These are phyloP conservation scores for Rana temporaria DNA, from an alignment of 2,113 vertebrate genomes.

Conservation along the genomic window DNA sequence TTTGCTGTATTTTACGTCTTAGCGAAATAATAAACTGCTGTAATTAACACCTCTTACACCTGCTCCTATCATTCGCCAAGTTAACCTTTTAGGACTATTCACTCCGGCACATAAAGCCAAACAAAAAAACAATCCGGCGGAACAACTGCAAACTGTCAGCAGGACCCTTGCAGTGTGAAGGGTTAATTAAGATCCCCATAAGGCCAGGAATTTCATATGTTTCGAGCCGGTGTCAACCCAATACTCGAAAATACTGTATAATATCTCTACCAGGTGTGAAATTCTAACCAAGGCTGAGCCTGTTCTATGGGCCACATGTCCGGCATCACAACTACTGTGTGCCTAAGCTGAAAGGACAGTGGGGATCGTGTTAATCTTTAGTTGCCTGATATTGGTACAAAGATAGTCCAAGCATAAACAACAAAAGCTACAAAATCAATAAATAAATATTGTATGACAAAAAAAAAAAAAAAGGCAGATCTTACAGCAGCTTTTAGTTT, in stretches of 20 bases:
- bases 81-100: conserved; percentile 22
- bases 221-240: conserved; percentile 24
- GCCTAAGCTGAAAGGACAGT: background rate
- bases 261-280: conserved; percentile 45
- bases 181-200: conserved; percentile 31
- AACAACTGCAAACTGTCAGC: conserved; percentile 29
- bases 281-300: conserved; percentile 13
- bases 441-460: background rate
- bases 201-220: background rate
- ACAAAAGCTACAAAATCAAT: background rate
- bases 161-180: background rate
- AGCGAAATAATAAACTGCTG: conserved; percentile 20
- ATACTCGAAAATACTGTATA: conserved; percentile 35
- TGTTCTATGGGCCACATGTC: background rate
- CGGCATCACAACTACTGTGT: conserved; percentile 3
- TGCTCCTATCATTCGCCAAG: background rate
- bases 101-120: background rate
- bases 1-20: conserved; percentile 35
- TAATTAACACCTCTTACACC: conserved; percentile 46
- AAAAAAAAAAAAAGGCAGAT: background rate
- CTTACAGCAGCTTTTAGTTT: background rate
- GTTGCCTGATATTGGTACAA: background rate
- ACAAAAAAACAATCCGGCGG: conserved; percentile 1
- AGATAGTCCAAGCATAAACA: background rate
- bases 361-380: conserved; percentile 2